These are phyloP conservation scores for Micromys minutus DNA, from an alignment of 2,113 vertebrate genomes.

Conservation along the genomic window DNA sequence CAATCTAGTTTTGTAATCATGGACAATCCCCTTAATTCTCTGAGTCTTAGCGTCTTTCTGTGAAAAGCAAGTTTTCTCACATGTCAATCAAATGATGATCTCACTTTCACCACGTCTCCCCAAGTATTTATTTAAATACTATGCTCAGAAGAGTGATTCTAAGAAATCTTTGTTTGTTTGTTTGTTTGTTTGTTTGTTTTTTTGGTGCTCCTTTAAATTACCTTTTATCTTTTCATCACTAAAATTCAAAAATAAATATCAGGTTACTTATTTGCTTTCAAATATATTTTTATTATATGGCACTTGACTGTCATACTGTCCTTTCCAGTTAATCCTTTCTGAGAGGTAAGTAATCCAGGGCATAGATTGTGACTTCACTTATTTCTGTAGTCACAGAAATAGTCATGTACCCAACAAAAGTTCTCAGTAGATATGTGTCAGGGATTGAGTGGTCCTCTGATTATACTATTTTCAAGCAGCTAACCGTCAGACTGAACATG, in stretches of 20 bases:
- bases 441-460: not conserved
- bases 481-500: too few species aligned
- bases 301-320: not conserved
- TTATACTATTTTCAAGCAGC: conserved; percentile 40
- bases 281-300: not conserved
- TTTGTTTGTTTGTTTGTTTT: too few species aligned
- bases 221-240: not conserved
- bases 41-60: not conserved
- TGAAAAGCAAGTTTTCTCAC: not conserved
- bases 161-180: not conserved
- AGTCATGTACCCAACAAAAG: not conserved
- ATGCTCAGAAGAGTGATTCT: not conserved
- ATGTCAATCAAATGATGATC: not conserved
- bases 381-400: not conserved
- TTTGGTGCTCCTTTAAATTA: not conserved
- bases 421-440: not conserved
- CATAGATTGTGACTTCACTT: not conserved
- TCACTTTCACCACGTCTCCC: not conserved
- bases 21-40: not conserved
- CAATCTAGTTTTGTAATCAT: not conserved
- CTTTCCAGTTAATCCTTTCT: not conserved
- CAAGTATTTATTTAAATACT: not conserved
- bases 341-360: not conserved
- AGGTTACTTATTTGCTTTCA: not conserved
- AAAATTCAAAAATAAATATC: not conserved